phyloP scores from a whole-genome alignment of 1,140 invertebrate genomes.

The Drosophila subobscura region DNA sequence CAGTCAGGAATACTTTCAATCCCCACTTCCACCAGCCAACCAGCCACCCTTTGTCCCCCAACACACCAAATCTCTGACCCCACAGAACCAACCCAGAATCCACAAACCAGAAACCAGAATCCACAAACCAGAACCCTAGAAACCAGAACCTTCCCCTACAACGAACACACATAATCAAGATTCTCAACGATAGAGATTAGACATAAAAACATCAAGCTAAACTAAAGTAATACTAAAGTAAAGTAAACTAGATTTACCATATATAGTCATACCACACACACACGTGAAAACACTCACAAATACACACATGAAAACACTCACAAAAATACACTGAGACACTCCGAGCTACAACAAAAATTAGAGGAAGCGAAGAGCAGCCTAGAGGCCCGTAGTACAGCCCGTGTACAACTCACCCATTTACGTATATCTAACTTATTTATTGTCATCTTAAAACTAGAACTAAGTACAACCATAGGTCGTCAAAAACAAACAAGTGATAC shows the following conservation, averaged over 20 bases:
- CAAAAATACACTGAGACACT: conserved; percentile 2
- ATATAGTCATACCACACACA: conserved; percentile 27
- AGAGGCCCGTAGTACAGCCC: conserved; percentile 33
- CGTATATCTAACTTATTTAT: conserved; percentile 44
- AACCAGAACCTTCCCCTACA: conserved; percentile 1
- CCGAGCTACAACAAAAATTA: conserved; percentile 32
- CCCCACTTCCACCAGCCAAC: too few relatives aligned
- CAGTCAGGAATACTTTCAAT: too few relatives aligned
- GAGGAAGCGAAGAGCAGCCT: conserved; percentile 5
- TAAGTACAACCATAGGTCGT: conserved; percentile 30
- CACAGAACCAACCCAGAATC: not conserved
- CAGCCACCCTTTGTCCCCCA: not conserved
- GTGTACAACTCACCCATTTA: conserved; percentile 50
- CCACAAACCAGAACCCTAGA: conserved; percentile 1
- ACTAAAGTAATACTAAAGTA: conserved; percentile 57
- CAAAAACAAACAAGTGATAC: conserved; percentile 14
- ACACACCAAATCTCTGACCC: not conserved
- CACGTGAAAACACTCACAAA: not conserved
- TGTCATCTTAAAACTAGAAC: conserved; percentile 46
- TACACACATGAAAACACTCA: not conserved
- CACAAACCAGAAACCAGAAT: conserved; percentile 6
- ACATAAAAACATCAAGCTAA: conserved; percentile 56
- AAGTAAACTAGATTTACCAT: conserved; percentile 56
- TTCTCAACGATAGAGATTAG: conserved; percentile 38
- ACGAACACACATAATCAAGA: not conserved